Conservation (phyloP, 2,113 vertebrate species). For the Xenus cinereus region DNA sequence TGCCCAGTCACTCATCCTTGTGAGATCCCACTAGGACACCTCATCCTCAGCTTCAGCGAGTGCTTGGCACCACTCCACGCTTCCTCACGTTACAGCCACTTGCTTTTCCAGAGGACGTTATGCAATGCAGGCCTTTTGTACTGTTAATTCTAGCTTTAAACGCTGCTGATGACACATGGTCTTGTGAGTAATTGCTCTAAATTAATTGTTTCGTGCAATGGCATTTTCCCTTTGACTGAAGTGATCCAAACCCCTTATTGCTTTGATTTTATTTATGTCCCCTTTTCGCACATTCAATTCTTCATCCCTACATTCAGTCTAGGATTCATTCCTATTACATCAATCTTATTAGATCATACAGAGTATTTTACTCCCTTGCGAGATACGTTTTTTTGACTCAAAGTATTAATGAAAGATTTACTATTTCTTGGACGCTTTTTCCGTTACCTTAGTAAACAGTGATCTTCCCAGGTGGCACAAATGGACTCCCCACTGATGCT, state of each 20-base stretch:
- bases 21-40: not conserved
- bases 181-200: not conserved
- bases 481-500: rapidly evolving
- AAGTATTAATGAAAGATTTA: not conserved
- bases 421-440: not conserved
- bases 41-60: not conserved
- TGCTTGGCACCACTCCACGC: not conserved
- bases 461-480: not conserved
- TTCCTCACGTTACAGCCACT: not conserved
- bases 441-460: not conserved
- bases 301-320: not conserved
- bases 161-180: not conserved
- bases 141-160: not conserved
- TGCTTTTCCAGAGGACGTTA: not conserved
- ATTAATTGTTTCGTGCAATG: not conserved
- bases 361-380: not conserved
- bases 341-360: not conserved
- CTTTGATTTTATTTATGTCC: not conserved
- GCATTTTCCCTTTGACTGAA: not conserved
- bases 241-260: not conserved
- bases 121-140: not conserved
- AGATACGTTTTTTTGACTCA: not conserved
- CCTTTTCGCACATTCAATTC: not conserved
- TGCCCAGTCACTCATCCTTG: not conserved
- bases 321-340: not conserved